Conservation (phyloP, 1,140 invertebrate genomes). For the Hypsibius dujardini region DNA sequence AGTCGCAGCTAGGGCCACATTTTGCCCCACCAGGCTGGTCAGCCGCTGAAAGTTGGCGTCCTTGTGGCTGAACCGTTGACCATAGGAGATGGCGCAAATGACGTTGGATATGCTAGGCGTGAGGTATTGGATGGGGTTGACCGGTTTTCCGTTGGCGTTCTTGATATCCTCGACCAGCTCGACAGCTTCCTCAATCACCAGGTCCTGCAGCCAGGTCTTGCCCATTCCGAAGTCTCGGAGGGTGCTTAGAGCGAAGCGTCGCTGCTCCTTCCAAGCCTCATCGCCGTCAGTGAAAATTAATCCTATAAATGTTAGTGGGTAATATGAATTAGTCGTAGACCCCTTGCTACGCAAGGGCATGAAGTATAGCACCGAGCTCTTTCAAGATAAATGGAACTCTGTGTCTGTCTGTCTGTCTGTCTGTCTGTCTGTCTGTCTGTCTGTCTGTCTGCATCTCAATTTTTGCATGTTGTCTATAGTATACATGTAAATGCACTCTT, state of each 20-base stretch:
- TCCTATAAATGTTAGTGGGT: neutral
- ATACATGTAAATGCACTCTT: no score
- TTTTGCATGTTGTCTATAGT: no score
- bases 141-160: neutral
- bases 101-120: neutral
- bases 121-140: neutral
- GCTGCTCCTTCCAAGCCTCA: neutral
- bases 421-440: no score
- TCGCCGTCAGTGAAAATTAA: neutral
- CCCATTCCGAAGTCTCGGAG: constrained; percentile 14
- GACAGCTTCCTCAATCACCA: neutral
- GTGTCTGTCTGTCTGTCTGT: no score
- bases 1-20: neutral
- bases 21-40: no score
- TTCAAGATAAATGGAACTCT: no score
- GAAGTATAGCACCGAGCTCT: no score
- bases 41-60: neutral
- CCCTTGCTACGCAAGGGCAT: no score
- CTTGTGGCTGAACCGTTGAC: neutral
- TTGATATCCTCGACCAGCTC: neutral
- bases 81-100: neutral
- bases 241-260: constrained; percentile 2
- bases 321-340: no score
- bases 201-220: neutral
- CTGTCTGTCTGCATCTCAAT: no score